Evolutionary conservation across 2,888 invertebrate genomes (phyloP), one percentile per base, ranked within the genome.

Genomic region (Branchellion lobata): DNA sequence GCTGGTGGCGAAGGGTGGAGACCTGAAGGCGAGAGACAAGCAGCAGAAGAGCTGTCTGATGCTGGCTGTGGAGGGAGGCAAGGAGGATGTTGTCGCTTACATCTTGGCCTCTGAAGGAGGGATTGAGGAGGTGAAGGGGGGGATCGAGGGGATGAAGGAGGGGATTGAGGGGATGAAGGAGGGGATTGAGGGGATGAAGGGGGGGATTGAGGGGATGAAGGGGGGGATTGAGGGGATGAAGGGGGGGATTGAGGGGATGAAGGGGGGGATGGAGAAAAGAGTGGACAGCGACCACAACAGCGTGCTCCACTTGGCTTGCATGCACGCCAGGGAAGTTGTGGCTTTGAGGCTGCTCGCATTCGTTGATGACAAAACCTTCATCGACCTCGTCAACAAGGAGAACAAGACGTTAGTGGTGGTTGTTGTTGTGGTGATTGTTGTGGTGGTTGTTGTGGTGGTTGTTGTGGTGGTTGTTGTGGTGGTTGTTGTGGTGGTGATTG

Each of bases 331-430:
- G 24, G 24, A 24, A 5, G n/a, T 5, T 3, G n/a, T 57, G 8
- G 61, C 61, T 5, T 18, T 57, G n/a, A 8, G n/a, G 24, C 11
- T 57, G 61, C 21, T 57, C 14, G n/a, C 21, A 5, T 5, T 18
- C 3, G n/a, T 57, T 24, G n/a, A 57, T n/a, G 14, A 57, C 11
- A 3, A 3, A 5, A 3, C 61, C 14, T 57, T 57, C n/a, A 57
- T 57, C 61, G 61, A 57, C 61, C 61, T 57, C 24, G 14, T n/a
- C 61, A 57, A 57, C 61, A 57, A 57, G 24, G n/a, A n/a, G n/a
- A 18, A 24, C 61, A 57, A n/a, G 21, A 57, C 61, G 61, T 57
- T n/a, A 57, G 61, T 24, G 21, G 21, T 3, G 21, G 47, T 47
- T 8, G 11, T 47, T 47, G 8, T n/a, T n/a, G n/a, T n/a, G n/a